Conservation (phyloP, 2,113 vertebrate genomes). For the Grus americana region DNA sequence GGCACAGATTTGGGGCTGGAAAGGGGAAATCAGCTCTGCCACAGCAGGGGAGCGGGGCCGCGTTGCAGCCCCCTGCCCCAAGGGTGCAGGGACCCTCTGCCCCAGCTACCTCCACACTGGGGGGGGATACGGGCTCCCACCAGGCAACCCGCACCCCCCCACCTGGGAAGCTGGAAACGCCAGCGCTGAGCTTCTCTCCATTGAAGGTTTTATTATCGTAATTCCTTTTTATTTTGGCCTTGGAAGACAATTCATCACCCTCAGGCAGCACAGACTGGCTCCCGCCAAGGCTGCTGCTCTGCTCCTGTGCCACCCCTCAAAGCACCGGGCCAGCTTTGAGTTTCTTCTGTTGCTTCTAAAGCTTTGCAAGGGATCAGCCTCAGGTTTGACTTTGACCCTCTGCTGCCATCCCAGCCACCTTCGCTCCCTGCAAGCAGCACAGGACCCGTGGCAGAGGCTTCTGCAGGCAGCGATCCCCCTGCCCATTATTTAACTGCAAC, state of each 20-base stretch:
- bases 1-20: not conserved
- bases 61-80: not conserved
- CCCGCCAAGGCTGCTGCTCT: not conserved
- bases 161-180: not conserved
- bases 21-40: not conserved
- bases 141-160: not conserved
- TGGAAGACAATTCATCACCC: not conserved
- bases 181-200: not conserved
- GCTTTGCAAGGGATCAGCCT: not conserved
- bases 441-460: not conserved
- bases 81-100: not conserved
- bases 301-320: not conserved
- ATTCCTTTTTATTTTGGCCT: not conserved
- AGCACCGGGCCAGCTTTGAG: not conserved
- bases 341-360: not conserved
- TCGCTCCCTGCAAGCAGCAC: not conserved
- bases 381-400: not conserved
- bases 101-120: fast-evolving
- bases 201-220: not conserved
- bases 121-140: not conserved
- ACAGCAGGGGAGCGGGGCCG: not conserved
- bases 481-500: conserved; percentile 18
- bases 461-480: not conserved
- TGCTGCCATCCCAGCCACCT: not conserved
- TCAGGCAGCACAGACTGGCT: not conserved